Evolutionary conservation across 2,113 vertebrate species (phyloP), one percentile per base, ranked within the genome.

Genomic region (Parus major): DNA sequence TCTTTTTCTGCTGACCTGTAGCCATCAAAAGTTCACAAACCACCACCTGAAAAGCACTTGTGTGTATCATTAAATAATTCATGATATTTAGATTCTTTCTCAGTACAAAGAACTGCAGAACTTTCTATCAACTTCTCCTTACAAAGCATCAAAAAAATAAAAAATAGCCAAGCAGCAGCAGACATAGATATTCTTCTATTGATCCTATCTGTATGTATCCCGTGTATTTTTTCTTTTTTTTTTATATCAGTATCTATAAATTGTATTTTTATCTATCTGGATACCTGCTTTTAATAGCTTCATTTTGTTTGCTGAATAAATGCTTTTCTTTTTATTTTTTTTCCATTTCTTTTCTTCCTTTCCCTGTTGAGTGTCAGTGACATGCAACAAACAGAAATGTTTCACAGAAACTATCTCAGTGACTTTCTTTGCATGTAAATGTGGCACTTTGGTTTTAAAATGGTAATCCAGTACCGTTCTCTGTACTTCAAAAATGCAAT

Each of bases 81-180:
- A 88, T 65, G 4, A 50, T 77, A 57, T 52, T 50, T 72, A 56
- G 22, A 82, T 93, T 91, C 36, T 64, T 88, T 20, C 18, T 28
- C 23, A 14, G 8, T 66, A 56, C n/a, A 83, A 84, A 56, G 69
- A 92, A 55, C 21, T 53, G 9, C 29, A 92, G 66, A 94, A 70
- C 2, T 2, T 75, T 82, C 17, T 75, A 41, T 60, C 71, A 84
- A 17, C 8, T 63, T 88, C 16, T 63, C 25, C 8, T 12, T 52
- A 39, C 2, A 52, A 20, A 55, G 5, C 1, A 0, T 33, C 3
- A 31, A 44, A 35, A 49, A 21, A 33, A 0, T 2, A 49, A 65
- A 76, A 84, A 90, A 77, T 0, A 0, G 10, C 7, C 59, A 46
- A 72, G 18, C 11, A 20, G 3, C 22, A 47, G 13, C 11, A 78